Base-by-base conservation (phyloP, 2,888 invertebrate genomes). In the Erannis defoliaria region DNA sequence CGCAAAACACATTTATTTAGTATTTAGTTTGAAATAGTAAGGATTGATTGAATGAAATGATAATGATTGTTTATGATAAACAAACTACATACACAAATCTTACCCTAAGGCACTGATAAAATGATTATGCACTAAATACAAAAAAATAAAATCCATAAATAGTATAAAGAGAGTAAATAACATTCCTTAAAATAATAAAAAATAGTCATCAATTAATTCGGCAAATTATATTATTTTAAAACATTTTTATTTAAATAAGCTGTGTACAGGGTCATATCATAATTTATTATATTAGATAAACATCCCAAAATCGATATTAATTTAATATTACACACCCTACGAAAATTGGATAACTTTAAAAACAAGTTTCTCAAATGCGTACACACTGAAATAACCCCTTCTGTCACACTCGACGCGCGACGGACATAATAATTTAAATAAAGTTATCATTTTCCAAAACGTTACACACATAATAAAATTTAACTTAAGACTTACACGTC, bases 61-160 rank as follows among this genome's bases (percentile, higher is more conserved):
- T 76, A 75, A 75, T 76, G 31, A 46, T 33, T 33, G 77, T 72
- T 82, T 84, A 81, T 12, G 5, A 51, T 26, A 42, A 58, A 46
- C 75, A 74, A 82, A 82, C 81, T 77, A 81, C 76, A 42, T 40
- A 53, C 62, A 62, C 42, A 55, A 87, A 86, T 80, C 84, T 86
- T 87, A 90, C 81, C 84, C 88, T 88, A 91, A 90, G 90, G 89
- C 90, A 90, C 90, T 90, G 90, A 86, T 82, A 88, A 88, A 90
- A 89, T 79, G 80, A 86, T 90, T 85, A 84, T 81, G 78, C 85
- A 49, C 54, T 48, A 61, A 56, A 54, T 86, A 88, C 77, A 77
- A 86, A 85, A n/a, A 82, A 83, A 53, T 59, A 75, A 75, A 79
- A 81, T 80, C 77, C 79, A 84, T 82, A 87, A 85, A 87, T 86